phyloP scores from a whole-genome alignment of 2,888 invertebrate species.

The Orthosia gracilis region DNA sequence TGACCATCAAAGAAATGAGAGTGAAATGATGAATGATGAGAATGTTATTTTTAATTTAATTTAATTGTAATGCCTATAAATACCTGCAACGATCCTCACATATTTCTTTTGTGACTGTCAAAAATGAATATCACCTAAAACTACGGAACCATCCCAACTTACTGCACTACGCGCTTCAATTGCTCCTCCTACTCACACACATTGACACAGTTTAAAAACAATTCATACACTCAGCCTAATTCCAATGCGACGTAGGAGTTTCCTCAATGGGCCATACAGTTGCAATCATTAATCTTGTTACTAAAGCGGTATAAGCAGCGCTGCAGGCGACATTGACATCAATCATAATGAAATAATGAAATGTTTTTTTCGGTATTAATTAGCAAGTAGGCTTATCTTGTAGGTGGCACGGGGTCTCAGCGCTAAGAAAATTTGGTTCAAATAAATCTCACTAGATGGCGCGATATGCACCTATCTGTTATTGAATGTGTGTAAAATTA shows the following conservation, averaged over 20 bases:
- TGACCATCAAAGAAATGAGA: no score
- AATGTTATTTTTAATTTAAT: no score
- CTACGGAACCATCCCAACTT: constrained; percentile 20
- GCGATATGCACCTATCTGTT: no score
- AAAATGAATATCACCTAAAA: no score
- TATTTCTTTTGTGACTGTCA: no score
- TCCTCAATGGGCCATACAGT: constrained; percentile 43
- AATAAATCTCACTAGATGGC: no score
- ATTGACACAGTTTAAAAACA: constrained; percentile 56
- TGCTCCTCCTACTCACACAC: constrained; percentile 38
- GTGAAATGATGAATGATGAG: no score
- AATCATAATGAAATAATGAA: constrained; percentile 28
- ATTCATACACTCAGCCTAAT: constrained; percentile 37
- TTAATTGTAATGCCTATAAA: no score
- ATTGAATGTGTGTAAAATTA: no score
- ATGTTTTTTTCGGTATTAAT: constrained; percentile 28
- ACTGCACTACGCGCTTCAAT: neutral
- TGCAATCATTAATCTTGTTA: constrained; percentile 57
- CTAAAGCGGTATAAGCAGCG: constrained; percentile 34
- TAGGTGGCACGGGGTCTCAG: no score
- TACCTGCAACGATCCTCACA: no score
- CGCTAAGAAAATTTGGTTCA: no score
- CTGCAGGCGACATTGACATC: constrained; percentile 43
- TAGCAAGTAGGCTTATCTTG: constrained; percentile 2
- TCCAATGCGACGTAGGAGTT: constrained; percentile 51